Percentiles rank a stretch among this genome's conserved stretches.
These are phyloP conservation scores for Erethizon dorsatum DNA, from an alignment of 2,797 vertebrate species.

Conservation along the genomic window DNA sequence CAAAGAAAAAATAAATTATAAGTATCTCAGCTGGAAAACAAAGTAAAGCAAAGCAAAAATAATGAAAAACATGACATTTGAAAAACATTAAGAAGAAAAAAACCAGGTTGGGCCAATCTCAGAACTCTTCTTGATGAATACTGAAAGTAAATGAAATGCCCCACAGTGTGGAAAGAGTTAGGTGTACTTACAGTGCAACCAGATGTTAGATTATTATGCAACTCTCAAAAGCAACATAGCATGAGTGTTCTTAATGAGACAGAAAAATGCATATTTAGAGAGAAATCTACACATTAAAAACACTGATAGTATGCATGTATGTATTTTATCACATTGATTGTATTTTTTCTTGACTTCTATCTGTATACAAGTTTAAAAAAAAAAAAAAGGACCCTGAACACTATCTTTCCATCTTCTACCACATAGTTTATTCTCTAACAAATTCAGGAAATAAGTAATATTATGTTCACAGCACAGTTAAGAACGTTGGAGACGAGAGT, in stretches of 20 bases:
- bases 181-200: conserved; percentile 24
- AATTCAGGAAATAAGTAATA: background rate
- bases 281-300: conserved; percentile 40
- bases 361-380: background rate
- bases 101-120: background rate
- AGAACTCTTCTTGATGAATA: conserved; percentile 60
- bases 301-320: background rate
- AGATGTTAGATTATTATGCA: conserved; percentile 74
- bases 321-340: background rate
- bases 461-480: background rate
- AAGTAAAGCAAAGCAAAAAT: conserved; percentile 51
- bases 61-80: conserved; percentile 64
- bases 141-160: conserved; percentile 48
- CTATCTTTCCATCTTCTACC: background rate
- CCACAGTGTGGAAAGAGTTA: conserved; percentile 46
- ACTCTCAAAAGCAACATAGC: conserved; percentile 39
- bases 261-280: conserved; percentile 52
- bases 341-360: background rate
- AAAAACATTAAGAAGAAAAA: conserved; percentile 33
- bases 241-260: conserved; percentile 17
- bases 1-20: conserved; percentile 56
- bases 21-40: conserved; percentile 62
- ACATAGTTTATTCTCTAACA: conserved; percentile 12
- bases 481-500: background rate
- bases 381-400: background rate